Percentiles rank a stretch among this genome's conserved stretches.
phyloP scores from a whole-genome alignment of 2,113 vertebrate species.

The Erpornis zantholeuca region DNA sequence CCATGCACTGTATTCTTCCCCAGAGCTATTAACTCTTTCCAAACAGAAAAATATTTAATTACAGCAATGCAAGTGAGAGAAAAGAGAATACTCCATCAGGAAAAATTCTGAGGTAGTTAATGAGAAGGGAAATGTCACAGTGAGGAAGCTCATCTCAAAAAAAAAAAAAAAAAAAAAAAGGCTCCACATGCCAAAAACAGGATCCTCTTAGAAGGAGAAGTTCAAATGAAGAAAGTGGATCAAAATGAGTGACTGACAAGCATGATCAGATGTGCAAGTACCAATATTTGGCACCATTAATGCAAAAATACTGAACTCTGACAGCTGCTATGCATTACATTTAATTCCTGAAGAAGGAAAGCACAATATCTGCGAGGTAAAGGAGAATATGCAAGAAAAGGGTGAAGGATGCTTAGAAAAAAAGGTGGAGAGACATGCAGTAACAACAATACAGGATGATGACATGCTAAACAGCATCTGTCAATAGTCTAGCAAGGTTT shows the following conservation, averaged over 20 bases:
- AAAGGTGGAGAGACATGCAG: background rate
- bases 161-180: background rate
- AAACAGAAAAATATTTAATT: background rate
- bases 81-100: background rate
- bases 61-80: background rate
- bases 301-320: background rate
- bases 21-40: background rate
- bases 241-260: background rate
- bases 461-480: background rate
- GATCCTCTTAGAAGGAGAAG: background rate
- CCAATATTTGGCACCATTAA: background rate
- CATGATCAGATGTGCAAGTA: background rate
- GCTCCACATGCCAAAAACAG: background rate
- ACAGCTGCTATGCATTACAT: background rate
- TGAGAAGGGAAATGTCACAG: background rate
- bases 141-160: background rate
- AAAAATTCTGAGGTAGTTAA: background rate
- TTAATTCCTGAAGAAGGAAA: background rate
- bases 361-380: background rate
- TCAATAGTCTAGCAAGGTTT: background rate
- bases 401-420: background rate
- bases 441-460: background rate
- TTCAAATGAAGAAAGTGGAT: background rate
- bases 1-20: background rate
- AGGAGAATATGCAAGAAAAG: background rate